Conservation (phyloP, 1,140 invertebrate genomes). For the Acromyrmex charruanus region DNA sequence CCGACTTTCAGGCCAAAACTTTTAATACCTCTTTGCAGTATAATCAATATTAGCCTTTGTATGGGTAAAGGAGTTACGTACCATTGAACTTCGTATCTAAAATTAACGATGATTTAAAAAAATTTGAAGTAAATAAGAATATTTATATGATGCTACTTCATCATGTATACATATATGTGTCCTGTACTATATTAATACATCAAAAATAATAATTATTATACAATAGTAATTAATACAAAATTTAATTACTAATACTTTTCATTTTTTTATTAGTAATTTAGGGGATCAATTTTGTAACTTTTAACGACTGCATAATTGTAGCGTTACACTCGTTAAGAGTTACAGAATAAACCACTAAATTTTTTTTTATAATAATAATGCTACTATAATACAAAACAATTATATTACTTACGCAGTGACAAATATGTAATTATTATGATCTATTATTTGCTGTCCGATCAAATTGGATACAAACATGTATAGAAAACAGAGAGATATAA, state of each 20-base stretch:
- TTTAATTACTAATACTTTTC: too few species aligned
- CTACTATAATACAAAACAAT: too few species aligned
- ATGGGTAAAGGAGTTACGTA: not conserved
- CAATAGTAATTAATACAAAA: too few species aligned
- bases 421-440: slow-evolving; percentile 14
- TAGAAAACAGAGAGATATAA: not conserved
- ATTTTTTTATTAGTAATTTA: too few species aligned
- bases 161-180: too few species aligned
- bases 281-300: too few species aligned
- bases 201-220: too few species aligned
- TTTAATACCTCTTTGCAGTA: slow-evolving; percentile 19
- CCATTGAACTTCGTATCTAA: slow-evolving; percentile 11
- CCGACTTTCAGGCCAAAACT: not conserved
- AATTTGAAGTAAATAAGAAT: not conserved
- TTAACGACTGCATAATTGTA: too few species aligned
- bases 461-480: slow-evolving; percentile 17
- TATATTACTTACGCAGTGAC: slow-evolving; percentile 19
- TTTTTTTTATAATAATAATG: too few species aligned
- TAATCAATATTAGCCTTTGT: slow-evolving; percentile 10
- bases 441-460: slow-evolving; percentile 18
- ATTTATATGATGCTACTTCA: not conserved
- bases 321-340: too few species aligned
- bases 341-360: too few species aligned
- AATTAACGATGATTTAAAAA: not conserved
- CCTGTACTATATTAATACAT: too few species aligned